Percentiles rank a stretch among this genome's conserved stretches.
These are phyloP conservation scores for Darevskia mixta DNA, from an alignment of 2,797 vertebrate genomes.

Conservation along the genomic window DNA sequence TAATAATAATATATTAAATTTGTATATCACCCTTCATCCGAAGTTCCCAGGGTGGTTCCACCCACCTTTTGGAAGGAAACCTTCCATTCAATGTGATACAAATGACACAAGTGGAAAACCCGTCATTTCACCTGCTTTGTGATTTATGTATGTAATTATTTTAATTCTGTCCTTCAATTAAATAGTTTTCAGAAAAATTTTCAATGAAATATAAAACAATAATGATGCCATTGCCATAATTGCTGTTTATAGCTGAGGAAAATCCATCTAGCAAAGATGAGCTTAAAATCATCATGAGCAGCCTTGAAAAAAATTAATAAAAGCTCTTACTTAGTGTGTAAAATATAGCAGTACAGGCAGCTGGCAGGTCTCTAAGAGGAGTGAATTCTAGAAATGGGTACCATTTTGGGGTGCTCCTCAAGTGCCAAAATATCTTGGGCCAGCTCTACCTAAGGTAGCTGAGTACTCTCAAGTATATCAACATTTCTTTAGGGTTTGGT, in stretches of 20 bases:
- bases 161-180: background rate
- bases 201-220: background rate
- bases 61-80: background rate
- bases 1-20: too few species aligned
- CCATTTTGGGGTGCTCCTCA: too few species aligned
- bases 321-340: background rate
- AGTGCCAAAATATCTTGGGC: too few species aligned
- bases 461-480: too few species aligned
- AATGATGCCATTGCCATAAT: background rate
- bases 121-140: background rate
- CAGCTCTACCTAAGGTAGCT: background rate
- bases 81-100: background rate
- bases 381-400: background rate
- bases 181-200: background rate
- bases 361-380: background rate
- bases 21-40: too few species aligned
- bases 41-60: background rate
- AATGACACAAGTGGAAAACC: too few species aligned
- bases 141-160: background rate
- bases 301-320: background rate
- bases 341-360: background rate
- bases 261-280: background rate
- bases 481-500: background rate
- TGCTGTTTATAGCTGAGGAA: background rate
- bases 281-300: background rate